Conservation (phyloP, 2,888 invertebrate genomes). For the Machimus atricapillus region DNA sequence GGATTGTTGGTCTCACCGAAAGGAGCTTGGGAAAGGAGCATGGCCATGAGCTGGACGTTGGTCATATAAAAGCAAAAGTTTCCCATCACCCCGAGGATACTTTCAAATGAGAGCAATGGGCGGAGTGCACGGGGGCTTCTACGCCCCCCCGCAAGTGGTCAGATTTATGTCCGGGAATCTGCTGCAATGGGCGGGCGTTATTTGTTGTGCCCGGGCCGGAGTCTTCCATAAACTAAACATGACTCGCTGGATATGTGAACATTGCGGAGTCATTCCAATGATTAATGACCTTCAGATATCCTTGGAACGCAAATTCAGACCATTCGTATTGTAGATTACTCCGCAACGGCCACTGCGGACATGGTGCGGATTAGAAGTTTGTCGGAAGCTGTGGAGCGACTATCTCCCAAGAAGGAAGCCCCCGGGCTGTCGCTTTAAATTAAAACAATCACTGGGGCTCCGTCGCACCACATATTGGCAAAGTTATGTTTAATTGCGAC, state of each 20-base stretch:
- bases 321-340: not conserved
- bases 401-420: not conserved
- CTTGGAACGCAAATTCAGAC: conserved; percentile 22
- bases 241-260: conserved; percentile 33
- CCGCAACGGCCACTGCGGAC: not conserved
- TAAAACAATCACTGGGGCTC: conserved; percentile 2
- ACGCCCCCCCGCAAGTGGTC: not conserved
- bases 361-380: not conserved
- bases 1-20: not conserved
- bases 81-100: not conserved
- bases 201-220: conserved; percentile 8
- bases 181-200: conserved; percentile 19
- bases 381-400: not conserved
- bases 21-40: not conserved
- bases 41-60: not conserved
- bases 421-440: not conserved
- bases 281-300: conserved; percentile 22
- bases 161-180: conserved; percentile 4
- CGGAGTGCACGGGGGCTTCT: not conserved
- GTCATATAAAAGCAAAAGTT: not conserved
- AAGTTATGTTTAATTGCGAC: conserved; percentile 20
- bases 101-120: conserved; percentile 1
- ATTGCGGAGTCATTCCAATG: conserved; percentile 21
- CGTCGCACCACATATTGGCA: not conserved
- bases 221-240: conserved; percentile 14